Evolutionary conservation across 2,888 invertebrate genomes (phyloP).

Genomic region (Cosmia pyralina): DNA sequence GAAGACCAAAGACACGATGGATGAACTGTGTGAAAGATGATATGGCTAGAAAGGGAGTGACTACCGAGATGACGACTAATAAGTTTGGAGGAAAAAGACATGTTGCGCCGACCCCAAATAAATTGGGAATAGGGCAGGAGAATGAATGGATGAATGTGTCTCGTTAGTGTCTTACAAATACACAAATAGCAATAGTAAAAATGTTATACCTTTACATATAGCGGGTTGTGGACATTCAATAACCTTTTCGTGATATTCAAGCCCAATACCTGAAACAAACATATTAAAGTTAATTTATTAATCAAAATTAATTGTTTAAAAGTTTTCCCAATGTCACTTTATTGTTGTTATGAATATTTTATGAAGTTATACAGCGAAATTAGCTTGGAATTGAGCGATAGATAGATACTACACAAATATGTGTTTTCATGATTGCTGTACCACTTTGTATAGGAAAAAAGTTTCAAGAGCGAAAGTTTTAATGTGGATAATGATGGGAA

Average conservation of each 20-base stretch:
- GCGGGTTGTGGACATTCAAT: slow-evolving; percentile 77
- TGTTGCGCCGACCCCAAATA: no score
- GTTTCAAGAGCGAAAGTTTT: background rate
- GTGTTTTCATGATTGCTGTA: no score
- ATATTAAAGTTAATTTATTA: background rate
- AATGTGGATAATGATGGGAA: background rate
- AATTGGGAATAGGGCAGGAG: no score
- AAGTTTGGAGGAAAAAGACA: no score
- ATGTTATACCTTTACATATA: slow-evolving; percentile 76
- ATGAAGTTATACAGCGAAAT: background rate
- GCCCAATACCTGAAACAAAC: slow-evolving; percentile 77
- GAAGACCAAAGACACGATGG: no score
- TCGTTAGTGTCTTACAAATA: background rate
- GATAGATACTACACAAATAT: no score
- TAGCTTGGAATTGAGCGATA: background rate
- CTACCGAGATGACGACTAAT: no score
- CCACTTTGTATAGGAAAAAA: background rate
- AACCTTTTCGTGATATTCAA: slow-evolving; percentile 80
- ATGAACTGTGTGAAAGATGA: no score
- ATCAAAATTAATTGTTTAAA: no score
- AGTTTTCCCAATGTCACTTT: no score
- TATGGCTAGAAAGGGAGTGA: no score
- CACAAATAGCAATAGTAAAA: background rate
- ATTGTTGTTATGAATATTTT: background rate
- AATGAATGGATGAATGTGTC: no score